phyloP scores from a whole-genome alignment of 64 coral and sea anemone species.

The Montipora efflorescens region DNA sequence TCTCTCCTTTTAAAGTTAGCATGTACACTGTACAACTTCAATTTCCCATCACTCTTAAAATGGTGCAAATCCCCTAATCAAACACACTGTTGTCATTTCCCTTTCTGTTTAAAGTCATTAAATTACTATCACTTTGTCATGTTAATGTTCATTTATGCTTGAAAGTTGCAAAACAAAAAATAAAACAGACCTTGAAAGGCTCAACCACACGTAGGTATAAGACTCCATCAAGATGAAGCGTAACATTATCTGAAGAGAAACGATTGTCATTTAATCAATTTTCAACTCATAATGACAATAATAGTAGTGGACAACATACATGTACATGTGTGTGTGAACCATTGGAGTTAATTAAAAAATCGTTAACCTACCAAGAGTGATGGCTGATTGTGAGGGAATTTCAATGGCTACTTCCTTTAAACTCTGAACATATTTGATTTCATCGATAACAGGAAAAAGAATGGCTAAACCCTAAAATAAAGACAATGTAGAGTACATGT shows the following conservation, averaged over 20 bases:
- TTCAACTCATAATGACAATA: neutral
- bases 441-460: conserved; percentile 91
- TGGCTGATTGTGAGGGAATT: conserved; percentile 93
- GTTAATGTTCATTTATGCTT: no score
- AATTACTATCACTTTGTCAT: no score
- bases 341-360: no score
- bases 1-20: no score
- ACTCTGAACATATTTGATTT: conserved; percentile 95
- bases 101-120: no score
- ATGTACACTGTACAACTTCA: no score
- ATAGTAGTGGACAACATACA: no score
- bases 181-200: conserved; percentile 80
- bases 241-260: conserved; percentile 80
- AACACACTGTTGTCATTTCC: no score
- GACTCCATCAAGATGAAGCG: conserved; percentile 93
- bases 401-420: conserved; percentile 95
- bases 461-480: conserved; percentile 78
- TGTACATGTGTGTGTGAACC: no score
- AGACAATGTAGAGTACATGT: neutral
- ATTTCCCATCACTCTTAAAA: no score
- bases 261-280: neutral
- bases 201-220: conserved; percentile 90
- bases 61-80: no score
- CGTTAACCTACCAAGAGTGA: conserved; percentile 73
- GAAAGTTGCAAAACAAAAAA: neutral